A percentile compares a stretch with the other conserved stretches of the same genome.
These are phyloP conservation scores for Timema cristinae DNA, from an alignment of 2,888 invertebrate genomes.

Conservation along the genomic window DNA sequence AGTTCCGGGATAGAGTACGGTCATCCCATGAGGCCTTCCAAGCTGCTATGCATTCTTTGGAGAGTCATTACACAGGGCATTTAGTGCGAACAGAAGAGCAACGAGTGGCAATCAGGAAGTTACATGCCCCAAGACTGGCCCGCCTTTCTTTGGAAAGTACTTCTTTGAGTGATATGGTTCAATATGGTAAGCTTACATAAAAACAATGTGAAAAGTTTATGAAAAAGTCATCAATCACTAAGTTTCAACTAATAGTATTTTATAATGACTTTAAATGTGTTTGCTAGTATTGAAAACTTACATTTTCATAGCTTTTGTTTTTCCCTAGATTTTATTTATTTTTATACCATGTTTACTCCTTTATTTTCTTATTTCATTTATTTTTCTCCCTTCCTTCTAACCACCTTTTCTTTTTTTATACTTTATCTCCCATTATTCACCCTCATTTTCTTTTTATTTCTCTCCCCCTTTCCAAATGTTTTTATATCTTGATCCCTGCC, in stretches of 20 bases:
- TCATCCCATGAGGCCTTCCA: constrained; percentile 75
- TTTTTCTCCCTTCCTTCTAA: no score
- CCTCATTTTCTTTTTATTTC: no score
- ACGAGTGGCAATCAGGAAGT: constrained; percentile 69
- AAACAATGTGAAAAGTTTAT: background rate
- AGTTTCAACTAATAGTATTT: background rate
- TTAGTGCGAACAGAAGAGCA: constrained; percentile 78
- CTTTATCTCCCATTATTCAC: no score
- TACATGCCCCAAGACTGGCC: constrained; percentile 75
- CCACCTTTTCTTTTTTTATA: no score
- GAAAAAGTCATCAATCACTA: background rate
- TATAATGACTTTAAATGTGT: background rate
- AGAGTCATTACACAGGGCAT: constrained; percentile 64
- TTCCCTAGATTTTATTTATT: background rate
- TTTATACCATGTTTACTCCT: background rate
- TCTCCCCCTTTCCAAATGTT: no score
- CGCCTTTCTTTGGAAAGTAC: constrained; percentile 77
- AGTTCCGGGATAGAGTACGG: constrained; percentile 73
- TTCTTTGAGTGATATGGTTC: constrained; percentile 72
- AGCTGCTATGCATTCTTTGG: constrained; percentile 65
- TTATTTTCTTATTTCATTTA: no score
- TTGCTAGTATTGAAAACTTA: background rate
- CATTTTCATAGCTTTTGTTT: no score
- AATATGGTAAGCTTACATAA: constrained; percentile 53
- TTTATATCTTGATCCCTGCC: no score